A percentile compares a stretch with the other conserved stretches of the same genome.
These are phyloP conservation scores for Bubo scandiacus DNA, from an alignment of 2,113 vertebrate genomes.

Conservation along the genomic window DNA sequence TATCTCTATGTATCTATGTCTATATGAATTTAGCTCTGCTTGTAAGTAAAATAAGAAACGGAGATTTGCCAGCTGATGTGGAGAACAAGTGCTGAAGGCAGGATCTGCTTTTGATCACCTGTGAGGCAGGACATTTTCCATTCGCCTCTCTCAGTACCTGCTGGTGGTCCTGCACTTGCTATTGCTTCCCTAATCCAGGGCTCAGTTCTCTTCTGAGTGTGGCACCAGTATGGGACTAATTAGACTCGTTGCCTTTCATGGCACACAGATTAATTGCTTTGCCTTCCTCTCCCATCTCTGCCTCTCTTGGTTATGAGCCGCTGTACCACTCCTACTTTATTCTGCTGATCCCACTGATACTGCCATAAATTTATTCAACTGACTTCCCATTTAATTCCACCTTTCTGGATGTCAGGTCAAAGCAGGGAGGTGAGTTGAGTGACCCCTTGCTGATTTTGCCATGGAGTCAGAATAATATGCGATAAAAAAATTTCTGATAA, in stretches of 20 bases:
- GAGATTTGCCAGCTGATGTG: background rate
- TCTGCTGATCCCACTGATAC: background rate
- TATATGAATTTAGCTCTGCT: background rate
- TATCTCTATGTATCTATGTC: background rate
- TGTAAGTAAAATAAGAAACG: background rate
- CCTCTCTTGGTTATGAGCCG: background rate
- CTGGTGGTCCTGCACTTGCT: background rate
- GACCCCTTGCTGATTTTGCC: background rate
- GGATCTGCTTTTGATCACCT: background rate
- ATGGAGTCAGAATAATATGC: background rate
- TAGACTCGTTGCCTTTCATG: background rate
- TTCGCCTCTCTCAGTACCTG: background rate
- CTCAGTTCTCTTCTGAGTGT: background rate
- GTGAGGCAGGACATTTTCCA: background rate
- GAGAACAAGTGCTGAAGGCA: background rate
- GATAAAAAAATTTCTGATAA: background rate
- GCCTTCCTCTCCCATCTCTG: background rate
- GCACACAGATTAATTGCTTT: background rate
- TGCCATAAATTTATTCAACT: background rate
- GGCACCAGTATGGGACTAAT: background rate
- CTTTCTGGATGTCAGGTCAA: background rate
- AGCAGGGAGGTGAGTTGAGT: background rate
- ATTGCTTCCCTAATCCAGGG: background rate
- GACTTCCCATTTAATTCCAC: background rate
- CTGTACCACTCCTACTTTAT: background rate